Conservation (phyloP, 2,113 vertebrate species). For the Zeus faber region DNA sequence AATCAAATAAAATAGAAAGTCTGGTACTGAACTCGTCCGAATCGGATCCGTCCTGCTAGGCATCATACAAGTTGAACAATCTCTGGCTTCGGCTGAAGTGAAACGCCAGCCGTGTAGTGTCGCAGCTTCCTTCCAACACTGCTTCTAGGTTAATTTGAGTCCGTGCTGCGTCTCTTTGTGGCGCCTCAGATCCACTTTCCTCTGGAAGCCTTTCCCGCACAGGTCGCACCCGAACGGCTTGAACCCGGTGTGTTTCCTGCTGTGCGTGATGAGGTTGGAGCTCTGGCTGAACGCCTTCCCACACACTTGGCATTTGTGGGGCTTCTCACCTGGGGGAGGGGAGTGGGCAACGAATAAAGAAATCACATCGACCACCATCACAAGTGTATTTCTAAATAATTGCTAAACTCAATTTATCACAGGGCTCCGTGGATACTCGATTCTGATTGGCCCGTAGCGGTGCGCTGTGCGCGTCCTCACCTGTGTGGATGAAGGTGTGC, state of each 20-base stretch:
- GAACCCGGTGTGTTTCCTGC: constrained; percentile 97
- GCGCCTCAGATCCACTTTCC: constrained; percentile 94
- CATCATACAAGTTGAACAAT: too few relatives aligned
- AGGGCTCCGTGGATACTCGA: background rate
- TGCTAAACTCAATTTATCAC: background rate
- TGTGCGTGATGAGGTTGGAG: constrained; percentile 98
- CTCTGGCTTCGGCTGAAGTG: too few relatives aligned
- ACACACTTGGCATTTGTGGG: constrained; percentile 99
- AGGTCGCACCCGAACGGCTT: constrained; percentile 97
- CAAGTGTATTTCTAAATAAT: background rate
- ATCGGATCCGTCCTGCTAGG: too few relatives aligned
- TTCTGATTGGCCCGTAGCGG: background rate
- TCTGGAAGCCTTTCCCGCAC: constrained; percentile 95
- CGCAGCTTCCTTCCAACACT: too few relatives aligned
- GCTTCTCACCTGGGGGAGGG: constrained; percentile 97
- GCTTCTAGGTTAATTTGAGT: constrained; percentile 86
- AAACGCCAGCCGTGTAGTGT: too few relatives aligned
- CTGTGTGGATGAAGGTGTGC: constrained; percentile 98
- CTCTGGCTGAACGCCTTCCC: constrained; percentile 99
- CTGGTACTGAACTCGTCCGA: too few relatives aligned
- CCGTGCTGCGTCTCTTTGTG: constrained; percentile 96
- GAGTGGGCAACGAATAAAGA: too few relatives aligned
- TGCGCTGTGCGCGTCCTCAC: constrained; percentile 42
- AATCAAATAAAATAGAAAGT: too few relatives aligned
- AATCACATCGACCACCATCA: constrained; percentile 1